Evolutionary conservation across 2,797 vertebrate species (phyloP).

Genomic region (Xenentodon cancila): DNA sequence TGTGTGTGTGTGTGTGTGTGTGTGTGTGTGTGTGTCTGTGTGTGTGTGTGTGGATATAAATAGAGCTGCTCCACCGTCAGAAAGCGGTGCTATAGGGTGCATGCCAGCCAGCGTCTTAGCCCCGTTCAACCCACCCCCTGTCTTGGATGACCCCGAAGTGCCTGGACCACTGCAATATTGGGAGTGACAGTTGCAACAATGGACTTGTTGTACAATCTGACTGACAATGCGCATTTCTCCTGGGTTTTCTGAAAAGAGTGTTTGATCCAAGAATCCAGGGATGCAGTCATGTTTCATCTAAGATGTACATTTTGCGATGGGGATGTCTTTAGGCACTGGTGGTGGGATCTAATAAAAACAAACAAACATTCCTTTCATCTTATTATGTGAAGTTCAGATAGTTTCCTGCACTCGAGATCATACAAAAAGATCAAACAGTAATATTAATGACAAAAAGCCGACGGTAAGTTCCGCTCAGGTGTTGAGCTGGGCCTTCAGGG

Average conservation of each 20-base stretch:
- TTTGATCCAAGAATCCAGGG: constrained; percentile 9
- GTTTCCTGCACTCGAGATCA: constrained; percentile 27
- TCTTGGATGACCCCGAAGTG: constrained; percentile 52
- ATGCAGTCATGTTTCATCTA: constrained; percentile 9
- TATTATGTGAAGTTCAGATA: constrained; percentile 27
- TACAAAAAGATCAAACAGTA: constrained; percentile 64
- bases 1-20: not conserved
- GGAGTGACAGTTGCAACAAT: constrained; percentile 33
- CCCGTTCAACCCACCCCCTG: constrained; percentile 32
- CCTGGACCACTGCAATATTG: not conserved
- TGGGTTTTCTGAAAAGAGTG: constrained; percentile 2
- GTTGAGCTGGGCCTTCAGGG: constrained; percentile 33
- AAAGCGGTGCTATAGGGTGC: constrained; percentile 53
- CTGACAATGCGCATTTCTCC: constrained; percentile 16
- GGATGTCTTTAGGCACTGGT: not conserved
- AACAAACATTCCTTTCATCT: constrained; percentile 31
- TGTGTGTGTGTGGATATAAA: constrained; percentile 60
- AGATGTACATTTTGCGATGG: constrained; percentile 2
- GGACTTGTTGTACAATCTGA: constrained; percentile 27
- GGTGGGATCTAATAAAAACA: constrained; percentile 2
- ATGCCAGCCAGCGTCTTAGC: constrained; percentile 36
- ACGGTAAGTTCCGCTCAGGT: constrained; percentile 29
- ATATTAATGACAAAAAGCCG: constrained; percentile 61
- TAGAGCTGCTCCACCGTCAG: constrained; percentile 64
- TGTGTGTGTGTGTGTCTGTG: no score